Evolutionary conservation across 1,140 invertebrate species (phyloP), one percentile per base, ranked within the genome.

Genomic region (Ceratosolen solmsi): DNA sequence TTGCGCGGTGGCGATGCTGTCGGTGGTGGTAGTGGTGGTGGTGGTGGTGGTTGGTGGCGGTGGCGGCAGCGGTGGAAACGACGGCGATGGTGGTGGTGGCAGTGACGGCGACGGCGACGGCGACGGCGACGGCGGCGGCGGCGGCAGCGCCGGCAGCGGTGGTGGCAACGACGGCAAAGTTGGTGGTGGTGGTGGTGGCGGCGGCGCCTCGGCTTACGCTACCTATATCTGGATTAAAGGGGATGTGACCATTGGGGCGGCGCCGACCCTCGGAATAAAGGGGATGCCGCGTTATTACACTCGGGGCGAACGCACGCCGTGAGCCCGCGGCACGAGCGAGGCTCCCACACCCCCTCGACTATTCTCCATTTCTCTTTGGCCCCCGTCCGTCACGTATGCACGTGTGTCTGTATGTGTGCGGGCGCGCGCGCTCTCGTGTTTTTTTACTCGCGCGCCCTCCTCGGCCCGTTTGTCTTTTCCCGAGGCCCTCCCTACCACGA

Each of bases 231-330:
- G 88, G 87, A 89, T 90, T 90, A 89, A 90, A 90, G 89, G 83
- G 87, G 87, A 90, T 89, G 85, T 84, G 84, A 84, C 86, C 86
- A 85, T 88, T 51, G 25, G 46, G 25, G 75, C 51, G 72, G 85
- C 84, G 86, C 85, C 84, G 84, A 84, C 85, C 87, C 88, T 87
- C 83, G 85, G 83, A 88, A 86, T 90, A 90, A 90, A 90, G 89
- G 88, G 89, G 89, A 89, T 90, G 86, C 84, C 77, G 86, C 87
- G 86, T 87, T 89, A 90, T 90, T 89, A 89, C 89, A 85, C 73
- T 75, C 84, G 81, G 49, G 49, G 80, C 27, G 71, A 49, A 49
- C 49, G 41, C 49, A 20, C 27, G 33, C 27, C 71, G 71, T 25
- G 7, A 49, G 74, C 74, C 22, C 30, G 80, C 78, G 83, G 65